Percentiles rank a stretch among this genome's conserved stretches.
phyloP scores from a whole-genome alignment of 2,888 invertebrate genomes.

The Aproaerema taeniolella region DNA sequence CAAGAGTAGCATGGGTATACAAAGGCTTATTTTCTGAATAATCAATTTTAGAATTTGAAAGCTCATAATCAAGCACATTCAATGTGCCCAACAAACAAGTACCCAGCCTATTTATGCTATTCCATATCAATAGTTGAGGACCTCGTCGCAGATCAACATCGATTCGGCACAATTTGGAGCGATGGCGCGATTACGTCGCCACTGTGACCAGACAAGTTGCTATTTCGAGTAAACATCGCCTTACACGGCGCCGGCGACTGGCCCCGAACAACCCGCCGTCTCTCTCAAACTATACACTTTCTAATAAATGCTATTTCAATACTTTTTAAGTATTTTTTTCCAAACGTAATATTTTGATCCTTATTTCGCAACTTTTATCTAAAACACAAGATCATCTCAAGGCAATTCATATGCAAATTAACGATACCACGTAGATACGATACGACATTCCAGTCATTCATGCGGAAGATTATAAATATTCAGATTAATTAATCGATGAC shows the following conservation, averaged over 20 bases:
- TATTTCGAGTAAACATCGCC: constrained; percentile 73
- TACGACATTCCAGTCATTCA: constrained; percentile 30
- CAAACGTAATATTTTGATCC: not conserved
- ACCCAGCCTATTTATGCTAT: too few species aligned
- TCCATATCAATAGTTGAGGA: too few species aligned
- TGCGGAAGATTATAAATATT: constrained; percentile 38
- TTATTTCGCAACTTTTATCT: too few species aligned
- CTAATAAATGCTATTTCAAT: constrained; percentile 55
- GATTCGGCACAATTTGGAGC: constrained; percentile 62
- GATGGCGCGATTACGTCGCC: constrained; percentile 63
- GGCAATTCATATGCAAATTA: constrained; percentile 5
- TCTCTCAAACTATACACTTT: constrained; percentile 33
- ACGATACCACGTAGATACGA: constrained; percentile 11
- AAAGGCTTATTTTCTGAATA: too few species aligned
- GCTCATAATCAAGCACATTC: too few species aligned
- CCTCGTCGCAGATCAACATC: too few species aligned
- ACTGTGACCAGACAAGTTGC: constrained; percentile 69
- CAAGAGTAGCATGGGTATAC: too few species aligned
- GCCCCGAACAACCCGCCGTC: constrained; percentile 16
- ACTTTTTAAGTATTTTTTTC: constrained; percentile 22
- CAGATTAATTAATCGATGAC: constrained; percentile 27
- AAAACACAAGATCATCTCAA: constrained; percentile 1
- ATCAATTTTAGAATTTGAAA: too few species aligned
- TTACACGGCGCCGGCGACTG: constrained; percentile 58
- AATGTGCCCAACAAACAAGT: too few species aligned